Evolutionary conservation across 1,140 invertebrate genomes (phyloP).

Genomic region (Bombus pyrosoma): DNA sequence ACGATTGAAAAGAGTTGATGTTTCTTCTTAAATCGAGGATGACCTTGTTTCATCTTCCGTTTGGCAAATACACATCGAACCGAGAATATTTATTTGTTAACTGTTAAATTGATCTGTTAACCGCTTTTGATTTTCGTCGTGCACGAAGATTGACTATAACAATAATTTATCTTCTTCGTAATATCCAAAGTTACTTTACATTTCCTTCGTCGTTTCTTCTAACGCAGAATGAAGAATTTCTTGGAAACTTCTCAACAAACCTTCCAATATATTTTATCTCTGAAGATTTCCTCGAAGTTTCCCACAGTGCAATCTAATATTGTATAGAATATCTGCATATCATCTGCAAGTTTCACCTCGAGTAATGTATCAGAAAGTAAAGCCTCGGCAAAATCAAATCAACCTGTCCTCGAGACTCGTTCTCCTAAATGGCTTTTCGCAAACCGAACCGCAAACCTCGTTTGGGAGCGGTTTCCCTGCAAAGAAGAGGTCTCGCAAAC

Average conservation of each 20-base stretch:
- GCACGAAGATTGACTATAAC: not conserved
- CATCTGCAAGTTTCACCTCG: not conserved
- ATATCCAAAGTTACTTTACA: not conserved
- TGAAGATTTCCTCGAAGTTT: not conserved
- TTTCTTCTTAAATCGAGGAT: not conserved
- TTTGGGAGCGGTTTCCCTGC: not conserved
- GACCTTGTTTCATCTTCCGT: not conserved
- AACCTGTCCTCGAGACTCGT: not conserved
- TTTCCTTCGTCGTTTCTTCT: not conserved
- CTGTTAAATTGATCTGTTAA: too few species aligned
- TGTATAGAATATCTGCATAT: not conserved
- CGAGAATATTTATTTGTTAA: not conserved
- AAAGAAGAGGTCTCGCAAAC: conserved; percentile 19
- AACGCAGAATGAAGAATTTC: not conserved
- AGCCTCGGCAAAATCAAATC: too few species aligned
- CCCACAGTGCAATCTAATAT: not conserved
- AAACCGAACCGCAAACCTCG: conserved; percentile 2
- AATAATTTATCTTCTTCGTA: not conserved
- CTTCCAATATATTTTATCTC: not conserved
- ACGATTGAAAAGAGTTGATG: too few species aligned
- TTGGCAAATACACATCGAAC: not conserved
- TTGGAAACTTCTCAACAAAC: not conserved
- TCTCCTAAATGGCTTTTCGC: not conserved
- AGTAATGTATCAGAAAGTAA: not conserved
- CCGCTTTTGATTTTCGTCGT: not conserved